Conservation (phyloP, 2,113 vertebrate species). For the Cyanistes caeruleus region DNA sequence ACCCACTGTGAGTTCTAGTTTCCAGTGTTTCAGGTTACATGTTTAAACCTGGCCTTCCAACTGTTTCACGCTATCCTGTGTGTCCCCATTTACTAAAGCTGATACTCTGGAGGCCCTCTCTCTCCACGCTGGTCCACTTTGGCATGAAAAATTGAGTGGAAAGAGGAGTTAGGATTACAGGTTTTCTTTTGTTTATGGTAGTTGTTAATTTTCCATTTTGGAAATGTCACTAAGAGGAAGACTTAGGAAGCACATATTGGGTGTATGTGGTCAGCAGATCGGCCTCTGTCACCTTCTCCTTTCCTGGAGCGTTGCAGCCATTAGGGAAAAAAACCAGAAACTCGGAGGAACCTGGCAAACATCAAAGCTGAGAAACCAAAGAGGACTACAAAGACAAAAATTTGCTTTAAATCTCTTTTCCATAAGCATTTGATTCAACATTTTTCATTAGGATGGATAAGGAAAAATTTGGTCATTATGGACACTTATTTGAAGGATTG, state of each 20-base stretch:
- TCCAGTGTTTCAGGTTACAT: slow-evolving; percentile 76
- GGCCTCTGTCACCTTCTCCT: not conserved
- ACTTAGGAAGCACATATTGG: not conserved
- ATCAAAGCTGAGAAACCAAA: not conserved
- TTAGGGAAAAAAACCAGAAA: not conserved
- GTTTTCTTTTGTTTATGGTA: slow-evolving; percentile 29
- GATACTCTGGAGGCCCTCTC: slow-evolving; percentile 45
- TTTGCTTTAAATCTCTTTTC: not conserved
- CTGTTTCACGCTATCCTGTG: slow-evolving; percentile 53
- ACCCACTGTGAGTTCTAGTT: slow-evolving; percentile 60
- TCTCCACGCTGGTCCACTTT: slow-evolving; percentile 31
- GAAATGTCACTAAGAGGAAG: slow-evolving; percentile 25
- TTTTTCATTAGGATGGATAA: not conserved
- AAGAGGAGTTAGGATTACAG: slow-evolving; percentile 62
- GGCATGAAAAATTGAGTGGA: slow-evolving; percentile 49
- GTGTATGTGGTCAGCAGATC: not conserved
- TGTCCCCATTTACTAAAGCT: slow-evolving; percentile 45
- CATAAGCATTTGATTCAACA: not conserved
- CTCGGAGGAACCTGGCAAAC: not conserved
- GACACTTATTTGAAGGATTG: not conserved
- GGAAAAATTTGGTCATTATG: not conserved
- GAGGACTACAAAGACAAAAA: not conserved
- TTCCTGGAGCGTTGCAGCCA: not conserved
- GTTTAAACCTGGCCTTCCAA: slow-evolving; percentile 73
- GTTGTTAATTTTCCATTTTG: slow-evolving; percentile 51